These are phyloP conservation scores for Phrynocephalus forsythii DNA, from an alignment of 2,797 vertebrate genomes.

Conservation along the genomic window DNA sequence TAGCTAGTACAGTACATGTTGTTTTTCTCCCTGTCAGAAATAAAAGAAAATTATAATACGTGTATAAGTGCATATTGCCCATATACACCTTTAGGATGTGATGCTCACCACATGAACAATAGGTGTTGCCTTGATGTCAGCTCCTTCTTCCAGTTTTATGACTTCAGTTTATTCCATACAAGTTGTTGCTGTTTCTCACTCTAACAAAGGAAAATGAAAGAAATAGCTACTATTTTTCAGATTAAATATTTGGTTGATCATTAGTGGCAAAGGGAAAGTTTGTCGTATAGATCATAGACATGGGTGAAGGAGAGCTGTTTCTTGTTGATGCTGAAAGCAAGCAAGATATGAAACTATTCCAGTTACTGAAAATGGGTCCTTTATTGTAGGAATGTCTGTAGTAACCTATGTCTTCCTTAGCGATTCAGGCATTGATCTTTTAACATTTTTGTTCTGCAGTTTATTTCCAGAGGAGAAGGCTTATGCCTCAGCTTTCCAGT, in stretches of 20 bases:
- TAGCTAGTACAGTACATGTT: neutral
- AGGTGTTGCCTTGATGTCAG: neutral
- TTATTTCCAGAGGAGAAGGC: neutral
- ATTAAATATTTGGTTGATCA: neutral
- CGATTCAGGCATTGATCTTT: neutral
- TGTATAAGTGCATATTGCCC: neutral
- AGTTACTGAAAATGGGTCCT: neutral
- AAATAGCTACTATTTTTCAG: neutral
- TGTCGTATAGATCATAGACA: neutral
- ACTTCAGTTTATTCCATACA: neutral
- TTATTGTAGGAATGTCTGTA: neutral
- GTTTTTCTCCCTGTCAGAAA: neutral
- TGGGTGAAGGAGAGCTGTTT: neutral
- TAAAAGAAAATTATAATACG: neutral
- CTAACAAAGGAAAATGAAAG: slow-evolving; percentile 2
- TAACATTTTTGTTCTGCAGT: rapidly evolving
- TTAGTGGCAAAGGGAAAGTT: neutral
- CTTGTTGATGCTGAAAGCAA: neutral
- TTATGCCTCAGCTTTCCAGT: neutral
- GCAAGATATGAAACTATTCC: neutral
- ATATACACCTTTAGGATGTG: no score
- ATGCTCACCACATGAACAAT: neutral
- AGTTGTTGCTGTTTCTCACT: neutral
- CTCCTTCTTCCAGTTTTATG: neutral
- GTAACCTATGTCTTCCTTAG: neutral